Base-by-base conservation (phyloP, 2,113 vertebrate genomes). In the Periophthalmus modestus region DNA sequence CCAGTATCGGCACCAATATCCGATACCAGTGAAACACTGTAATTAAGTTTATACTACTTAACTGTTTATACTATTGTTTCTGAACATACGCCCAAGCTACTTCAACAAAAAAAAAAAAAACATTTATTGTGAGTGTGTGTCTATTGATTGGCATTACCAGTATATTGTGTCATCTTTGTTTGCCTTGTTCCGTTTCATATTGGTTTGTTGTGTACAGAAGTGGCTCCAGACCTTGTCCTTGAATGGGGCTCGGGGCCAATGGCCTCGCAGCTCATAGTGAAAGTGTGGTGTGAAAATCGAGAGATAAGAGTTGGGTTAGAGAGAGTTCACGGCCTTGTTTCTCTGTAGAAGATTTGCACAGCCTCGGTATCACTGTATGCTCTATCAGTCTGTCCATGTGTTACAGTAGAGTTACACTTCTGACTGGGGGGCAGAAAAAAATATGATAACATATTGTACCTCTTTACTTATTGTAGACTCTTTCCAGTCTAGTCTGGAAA, bases 311-410 rank as follows among this genome's bases (percentile, higher is more conserved):
- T n/a, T 4, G 9, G 62, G 18, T 65, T 36, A 39, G 62, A 5
- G 62, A 4, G 18, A 65, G 62, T 65, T 65, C 62, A 65, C 9
- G 62, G 62, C 33, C 62, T 43, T 13, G 62, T 65, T 39, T 65
- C 62, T 65, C 62, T 43, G 34, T 65, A 18, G 34, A 65, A 10
- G 9, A 65, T 65, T 65, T 39, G 34, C 18, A 65, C 33, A 65
- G 33, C 62, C 62, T 65, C 43, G 62, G 34, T 63, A 63, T 36
- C 2, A 36, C 33, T 63, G 13, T 16, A n/a, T 13, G 36, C 34
- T 65, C 7, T 28, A 59, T 59, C 57, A 28, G 23, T 11, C 57
- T 33, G 57, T 28, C 23, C 57, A 4, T 65, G 62, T 43, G 62
- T 39, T 65, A n/a, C 62, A 43, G 34, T 19, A 18, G 14, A 15